Conservation (phyloP, 2,888 invertebrate species). For the Andrena minutula region DNA sequence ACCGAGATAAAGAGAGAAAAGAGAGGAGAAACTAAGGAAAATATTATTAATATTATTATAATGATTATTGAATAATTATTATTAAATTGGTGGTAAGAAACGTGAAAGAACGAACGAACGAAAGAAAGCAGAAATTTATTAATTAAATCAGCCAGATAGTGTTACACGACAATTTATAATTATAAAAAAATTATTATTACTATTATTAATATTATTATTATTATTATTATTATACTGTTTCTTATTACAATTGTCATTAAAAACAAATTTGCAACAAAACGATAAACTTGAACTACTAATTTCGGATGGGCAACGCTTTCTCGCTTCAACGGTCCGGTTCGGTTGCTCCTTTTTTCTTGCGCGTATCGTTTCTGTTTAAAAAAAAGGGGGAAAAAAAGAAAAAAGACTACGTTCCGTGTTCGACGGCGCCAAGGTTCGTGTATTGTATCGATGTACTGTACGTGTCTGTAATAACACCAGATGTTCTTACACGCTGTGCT, state of each 20-base stretch:
- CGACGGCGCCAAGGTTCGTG: slow-evolving; percentile 57
- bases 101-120: slow-evolving; percentile 63
- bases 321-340: slow-evolving; percentile 48
- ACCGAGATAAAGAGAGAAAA: slow-evolving; percentile 67
- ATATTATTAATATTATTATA: slow-evolving; percentile 81
- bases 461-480: slow-evolving; percentile 52
- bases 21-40: slow-evolving; percentile 69
- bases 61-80: slow-evolving; percentile 78
- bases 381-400: not conserved
- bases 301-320: slow-evolving; percentile 50
- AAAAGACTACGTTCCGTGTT: slow-evolving; percentile 39
- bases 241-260: slow-evolving; percentile 84
- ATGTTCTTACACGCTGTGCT: slow-evolving; percentile 60
- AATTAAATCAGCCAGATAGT: slow-evolving; percentile 79
- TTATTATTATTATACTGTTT: slow-evolving; percentile 84
- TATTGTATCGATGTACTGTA: slow-evolving; percentile 59
- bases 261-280: slow-evolving; percentile 79
- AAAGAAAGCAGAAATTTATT: slow-evolving; percentile 72
- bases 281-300: slow-evolving; percentile 67
- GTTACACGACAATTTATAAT: slow-evolving; percentile 82
- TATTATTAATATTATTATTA: slow-evolving; percentile 78
- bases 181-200: slow-evolving; percentile 77
- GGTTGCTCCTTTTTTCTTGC: slow-evolving; percentile 58
- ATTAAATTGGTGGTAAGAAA: slow-evolving; percentile 81
- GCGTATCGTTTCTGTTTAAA: slow-evolving; percentile 48